phyloP scores from a whole-genome alignment of 2,888 invertebrate species.

The Microchrysa polita region DNA sequence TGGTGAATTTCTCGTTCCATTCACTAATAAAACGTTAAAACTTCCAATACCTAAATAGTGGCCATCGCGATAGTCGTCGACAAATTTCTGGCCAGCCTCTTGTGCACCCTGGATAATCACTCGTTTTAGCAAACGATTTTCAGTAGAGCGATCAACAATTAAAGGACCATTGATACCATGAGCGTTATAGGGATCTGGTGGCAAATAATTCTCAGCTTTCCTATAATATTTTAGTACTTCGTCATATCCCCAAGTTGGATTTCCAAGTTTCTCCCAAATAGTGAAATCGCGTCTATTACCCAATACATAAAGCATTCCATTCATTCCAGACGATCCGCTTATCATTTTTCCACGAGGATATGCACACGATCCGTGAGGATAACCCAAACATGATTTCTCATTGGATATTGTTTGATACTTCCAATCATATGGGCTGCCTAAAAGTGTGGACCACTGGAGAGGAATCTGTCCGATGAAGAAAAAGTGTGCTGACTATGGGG shows the following conservation, averaged over 20 bases:
- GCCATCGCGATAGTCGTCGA: constrained; percentile 75
- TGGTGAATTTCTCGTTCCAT: constrained; percentile 78
- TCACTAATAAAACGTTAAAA: constrained; percentile 70
- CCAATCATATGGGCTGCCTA: too few relatives aligned
- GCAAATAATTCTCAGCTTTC: constrained; percentile 76
- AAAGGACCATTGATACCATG: constrained; percentile 56
- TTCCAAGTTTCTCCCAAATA: constrained; percentile 76
- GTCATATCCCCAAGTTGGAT: constrained; percentile 76
- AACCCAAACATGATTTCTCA: constrained; percentile 53
- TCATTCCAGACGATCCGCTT: constrained; percentile 79
- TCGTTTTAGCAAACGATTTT: constrained; percentile 70
- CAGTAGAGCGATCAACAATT: constrained; percentile 73
- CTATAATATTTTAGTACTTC: constrained; percentile 79
- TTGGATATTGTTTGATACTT: constrained; percentile 58
- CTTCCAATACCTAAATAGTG: constrained; percentile 77
- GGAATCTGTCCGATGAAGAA: too few relatives aligned
- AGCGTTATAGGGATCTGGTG: constrained; percentile 69
- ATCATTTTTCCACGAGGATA: constrained; percentile 81
- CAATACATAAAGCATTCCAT: constrained; percentile 84
- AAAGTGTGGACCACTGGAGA: too few relatives aligned
- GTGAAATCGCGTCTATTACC: constrained; percentile 83
- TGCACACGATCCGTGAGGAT: constrained; percentile 65
- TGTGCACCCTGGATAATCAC: constrained; percentile 73
- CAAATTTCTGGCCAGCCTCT: constrained; percentile 70
- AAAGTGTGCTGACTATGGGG: too few relatives aligned